These are phyloP conservation scores for Sceloporus tristichus DNA, from an alignment of 2,113 vertebrate species.

Conservation along the genomic window DNA sequence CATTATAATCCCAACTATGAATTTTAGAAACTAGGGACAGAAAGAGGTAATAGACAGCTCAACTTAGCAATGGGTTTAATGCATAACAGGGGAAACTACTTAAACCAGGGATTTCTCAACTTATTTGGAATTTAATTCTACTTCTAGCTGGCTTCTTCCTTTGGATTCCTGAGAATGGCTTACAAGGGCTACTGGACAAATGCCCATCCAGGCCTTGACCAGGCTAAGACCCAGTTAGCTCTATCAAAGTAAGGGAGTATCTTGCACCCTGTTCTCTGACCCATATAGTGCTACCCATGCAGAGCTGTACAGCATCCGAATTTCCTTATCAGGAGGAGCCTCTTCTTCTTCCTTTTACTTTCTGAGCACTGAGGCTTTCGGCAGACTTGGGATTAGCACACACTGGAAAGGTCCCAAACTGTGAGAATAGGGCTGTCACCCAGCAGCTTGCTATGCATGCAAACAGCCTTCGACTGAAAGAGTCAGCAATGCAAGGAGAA, in stretches of 20 bases:
- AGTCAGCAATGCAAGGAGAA: constrained; percentile 78
- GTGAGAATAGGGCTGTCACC: constrained; percentile 56
- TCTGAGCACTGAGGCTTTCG: constrained; percentile 43
- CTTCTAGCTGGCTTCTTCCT: neutral
- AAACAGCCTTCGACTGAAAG: constrained; percentile 69
- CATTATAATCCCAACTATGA: neutral
- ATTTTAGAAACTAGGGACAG: neutral
- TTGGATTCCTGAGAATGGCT: no score
- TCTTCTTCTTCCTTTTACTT: constrained; percentile 37
- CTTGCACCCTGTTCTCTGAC: neutral
- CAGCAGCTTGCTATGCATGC: constrained; percentile 67
- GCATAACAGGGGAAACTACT: neutral
- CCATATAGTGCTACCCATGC: neutral
- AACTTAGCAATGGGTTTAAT: no score
- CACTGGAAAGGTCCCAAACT: constrained; percentile 66
- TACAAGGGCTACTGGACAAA: neutral
- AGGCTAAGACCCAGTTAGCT: neutral
- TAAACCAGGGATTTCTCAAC: no score
- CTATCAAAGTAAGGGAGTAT: neutral
- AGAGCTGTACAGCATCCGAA: neutral
- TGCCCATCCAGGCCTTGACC: no score
- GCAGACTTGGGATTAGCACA: constrained; percentile 60
- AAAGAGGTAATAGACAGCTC: neutral
- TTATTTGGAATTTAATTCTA: neutral
- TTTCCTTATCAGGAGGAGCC: neutral